These are phyloP conservation scores for Caenorhabditis angaria DNA, from an alignment of 2,888 invertebrate genomes.

Conservation along the genomic window DNA sequence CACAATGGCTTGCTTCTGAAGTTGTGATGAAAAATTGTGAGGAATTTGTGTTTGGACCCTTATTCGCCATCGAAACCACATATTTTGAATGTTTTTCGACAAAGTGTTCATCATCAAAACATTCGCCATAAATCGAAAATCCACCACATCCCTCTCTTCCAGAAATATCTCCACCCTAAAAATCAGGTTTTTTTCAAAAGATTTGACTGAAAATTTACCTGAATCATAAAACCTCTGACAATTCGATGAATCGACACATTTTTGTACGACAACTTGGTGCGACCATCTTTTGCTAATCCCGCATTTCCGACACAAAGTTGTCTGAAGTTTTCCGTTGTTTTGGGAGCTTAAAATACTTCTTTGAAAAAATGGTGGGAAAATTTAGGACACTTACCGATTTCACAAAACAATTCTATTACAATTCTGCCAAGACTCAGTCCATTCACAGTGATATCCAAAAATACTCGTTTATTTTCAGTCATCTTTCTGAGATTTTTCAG, in stretches of 20 bases:
- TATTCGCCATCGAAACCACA: slow-evolving; percentile 98
- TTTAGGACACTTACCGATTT: slow-evolving; percentile 15
- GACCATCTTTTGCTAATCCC: slow-evolving; percentile 80
- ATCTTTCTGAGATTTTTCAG: not conserved
- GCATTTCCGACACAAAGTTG: slow-evolving; percentile 93
- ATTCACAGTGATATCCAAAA: slow-evolving; percentile 58
- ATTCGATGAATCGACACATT: slow-evolving; percentile 80
- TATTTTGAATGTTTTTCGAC: slow-evolving; percentile 77
- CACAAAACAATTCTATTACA: slow-evolving; percentile 48
- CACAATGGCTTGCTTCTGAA: slow-evolving; percentile 62
- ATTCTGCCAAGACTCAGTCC: slow-evolving; percentile 56
- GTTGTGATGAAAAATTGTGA: slow-evolving; percentile 83
- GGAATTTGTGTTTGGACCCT: slow-evolving; percentile 87
- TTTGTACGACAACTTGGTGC: slow-evolving; percentile 76
- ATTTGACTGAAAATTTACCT: slow-evolving; percentile 69
- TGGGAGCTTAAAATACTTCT: slow-evolving; percentile 78
- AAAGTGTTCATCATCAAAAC: slow-evolving; percentile 96
- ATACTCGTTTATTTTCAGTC: slow-evolving; percentile 42
- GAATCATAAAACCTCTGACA: slow-evolving; percentile 90
- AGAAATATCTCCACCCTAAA: slow-evolving; percentile 74
- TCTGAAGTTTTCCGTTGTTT: slow-evolving; percentile 88
- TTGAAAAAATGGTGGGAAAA: not conserved
- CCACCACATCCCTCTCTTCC: slow-evolving; percentile 93
- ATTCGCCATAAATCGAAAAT: slow-evolving; percentile 95
- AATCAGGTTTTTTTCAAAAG: slow-evolving; percentile 6